These are phyloP conservation scores for Crax fasciolata DNA, from an alignment of 2,797 vertebrate genomes.

Conservation along the genomic window DNA sequence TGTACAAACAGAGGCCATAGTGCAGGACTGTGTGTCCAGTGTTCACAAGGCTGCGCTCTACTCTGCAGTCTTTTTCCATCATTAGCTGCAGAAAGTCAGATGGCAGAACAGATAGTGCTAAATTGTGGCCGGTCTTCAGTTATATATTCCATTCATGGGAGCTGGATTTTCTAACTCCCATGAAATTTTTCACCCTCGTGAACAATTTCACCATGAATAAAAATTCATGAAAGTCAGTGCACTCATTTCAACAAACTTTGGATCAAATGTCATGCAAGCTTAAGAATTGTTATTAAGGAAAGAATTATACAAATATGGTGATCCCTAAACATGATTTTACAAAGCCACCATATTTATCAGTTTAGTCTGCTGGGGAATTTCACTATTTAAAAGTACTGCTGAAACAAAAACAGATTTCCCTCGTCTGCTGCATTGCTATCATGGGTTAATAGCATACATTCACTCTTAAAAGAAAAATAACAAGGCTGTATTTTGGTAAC, in stretches of 20 bases:
- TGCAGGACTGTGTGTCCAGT: accelerated
- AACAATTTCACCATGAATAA: neutral
- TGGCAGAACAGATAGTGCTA: neutral
- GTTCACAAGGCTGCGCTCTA: neutral
- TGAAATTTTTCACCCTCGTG: neutral
- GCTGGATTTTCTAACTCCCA: neutral
- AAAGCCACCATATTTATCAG: neutral
- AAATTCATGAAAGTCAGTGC: neutral
- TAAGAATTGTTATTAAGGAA: neutral
- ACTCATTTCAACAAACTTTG: neutral
- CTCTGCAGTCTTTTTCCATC: neutral
- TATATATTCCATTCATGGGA: neutral
- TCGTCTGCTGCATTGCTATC: neutral
- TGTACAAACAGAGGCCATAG: neutral
- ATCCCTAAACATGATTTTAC: neutral
- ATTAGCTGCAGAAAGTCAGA: neutral
- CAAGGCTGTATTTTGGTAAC: neutral
- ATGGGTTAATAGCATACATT: neutral
- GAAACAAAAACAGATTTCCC: neutral
- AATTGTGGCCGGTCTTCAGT: neutral
- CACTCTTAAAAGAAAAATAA: neutral
- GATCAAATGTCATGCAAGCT: neutral
- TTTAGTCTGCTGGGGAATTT: neutral
- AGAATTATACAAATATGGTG: neutral
- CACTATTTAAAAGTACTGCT: neutral